Evolutionary conservation across 2,113 vertebrate species (phyloP).

Genomic region (Capreolus pygargus): DNA sequence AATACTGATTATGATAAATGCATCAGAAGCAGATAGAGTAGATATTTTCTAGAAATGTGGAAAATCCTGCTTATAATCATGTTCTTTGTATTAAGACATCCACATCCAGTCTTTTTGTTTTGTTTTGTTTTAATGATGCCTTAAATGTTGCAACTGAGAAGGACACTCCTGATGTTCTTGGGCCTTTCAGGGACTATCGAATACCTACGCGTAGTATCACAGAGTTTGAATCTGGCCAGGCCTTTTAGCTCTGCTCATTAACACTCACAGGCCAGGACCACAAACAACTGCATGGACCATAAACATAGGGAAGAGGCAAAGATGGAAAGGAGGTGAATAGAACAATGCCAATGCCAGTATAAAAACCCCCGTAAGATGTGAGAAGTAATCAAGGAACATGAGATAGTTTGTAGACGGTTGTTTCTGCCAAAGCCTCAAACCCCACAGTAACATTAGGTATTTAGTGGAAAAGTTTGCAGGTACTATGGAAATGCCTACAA

Average conservation of each 20-base stretch:
- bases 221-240: not conserved
- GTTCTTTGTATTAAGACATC: constrained; percentile 74
- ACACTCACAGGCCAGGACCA: not conserved
- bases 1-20: constrained; percentile 74
- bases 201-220: not conserved
- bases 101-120: constrained; percentile 62
- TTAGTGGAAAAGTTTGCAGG: not conserved
- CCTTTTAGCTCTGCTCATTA: not conserved
- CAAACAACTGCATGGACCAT: not conserved
- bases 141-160: constrained; percentile 66
- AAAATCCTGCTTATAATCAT: constrained; percentile 37
- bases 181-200: not conserved
- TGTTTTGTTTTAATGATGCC: constrained; percentile 65
- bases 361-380: not conserved
- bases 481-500: not conserved
- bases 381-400: not conserved
- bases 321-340: not conserved
- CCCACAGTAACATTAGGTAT: not conserved
- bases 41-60: constrained; percentile 62
- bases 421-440: constrained; percentile 20
- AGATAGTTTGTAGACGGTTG: not conserved
- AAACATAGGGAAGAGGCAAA: not conserved
- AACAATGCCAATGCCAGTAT: not conserved
- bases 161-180: not conserved
- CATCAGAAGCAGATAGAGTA: constrained; percentile 71